These are phyloP conservation scores for Conus ventricosus DNA, from an alignment of 1,140 invertebrate species.

Conservation along the genomic window DNA sequence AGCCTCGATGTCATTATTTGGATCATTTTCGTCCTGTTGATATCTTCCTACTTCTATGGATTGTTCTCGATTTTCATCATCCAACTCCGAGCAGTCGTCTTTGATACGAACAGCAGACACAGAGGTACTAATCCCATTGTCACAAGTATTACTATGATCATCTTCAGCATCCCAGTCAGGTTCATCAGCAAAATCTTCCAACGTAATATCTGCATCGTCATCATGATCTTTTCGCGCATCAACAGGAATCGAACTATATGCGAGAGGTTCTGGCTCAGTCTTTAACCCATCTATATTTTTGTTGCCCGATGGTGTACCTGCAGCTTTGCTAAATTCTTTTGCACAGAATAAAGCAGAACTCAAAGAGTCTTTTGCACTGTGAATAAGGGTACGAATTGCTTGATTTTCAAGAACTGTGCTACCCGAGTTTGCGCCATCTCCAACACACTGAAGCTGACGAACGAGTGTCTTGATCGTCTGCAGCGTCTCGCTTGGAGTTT, in stretches of 20 bases:
- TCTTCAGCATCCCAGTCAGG: not conserved
- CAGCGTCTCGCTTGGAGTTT: not conserved
- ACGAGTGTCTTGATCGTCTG: not conserved
- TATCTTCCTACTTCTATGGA: not conserved
- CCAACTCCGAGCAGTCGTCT: not conserved
- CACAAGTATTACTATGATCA: not conserved
- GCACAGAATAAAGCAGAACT: not conserved
- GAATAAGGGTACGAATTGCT: not conserved
- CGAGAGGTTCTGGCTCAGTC: too few relatives aligned
- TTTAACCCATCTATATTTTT: not conserved
- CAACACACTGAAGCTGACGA: not conserved
- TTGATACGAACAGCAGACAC: not conserved
- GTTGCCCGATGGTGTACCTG: not conserved
- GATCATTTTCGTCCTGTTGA: not conserved
- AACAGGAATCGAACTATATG: not conserved
- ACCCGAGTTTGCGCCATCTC: not conserved
- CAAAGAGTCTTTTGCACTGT: conserved; percentile 12
- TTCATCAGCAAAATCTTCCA: not conserved
- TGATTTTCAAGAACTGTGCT: not conserved
- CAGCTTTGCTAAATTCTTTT: not conserved
- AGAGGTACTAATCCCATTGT: not conserved
- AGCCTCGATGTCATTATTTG: not conserved
- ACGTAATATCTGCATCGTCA: not conserved
- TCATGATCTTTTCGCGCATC: not conserved
- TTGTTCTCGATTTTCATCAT: not conserved